These are phyloP conservation scores for Dinocampus coccinellae DNA, from an alignment of 2,888 invertebrate species.

Conservation along the genomic window DNA sequence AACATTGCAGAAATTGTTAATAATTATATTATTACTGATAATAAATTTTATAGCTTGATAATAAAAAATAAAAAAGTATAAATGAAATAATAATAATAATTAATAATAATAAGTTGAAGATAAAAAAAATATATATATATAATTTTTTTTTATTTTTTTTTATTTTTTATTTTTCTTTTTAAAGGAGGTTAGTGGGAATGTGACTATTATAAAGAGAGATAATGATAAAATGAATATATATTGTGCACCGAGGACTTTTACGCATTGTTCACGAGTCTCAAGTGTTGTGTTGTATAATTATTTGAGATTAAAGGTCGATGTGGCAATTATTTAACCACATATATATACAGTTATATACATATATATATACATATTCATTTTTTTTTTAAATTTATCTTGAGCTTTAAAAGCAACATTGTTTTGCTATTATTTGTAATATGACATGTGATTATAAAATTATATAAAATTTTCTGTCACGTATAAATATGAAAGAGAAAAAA, in stretches of 20 bases:
- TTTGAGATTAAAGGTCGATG: conserved; percentile 31
- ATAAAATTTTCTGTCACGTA: no score
- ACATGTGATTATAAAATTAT: not conserved
- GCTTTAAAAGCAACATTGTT: conserved; percentile 4
- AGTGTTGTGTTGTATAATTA: conserved; percentile 19
- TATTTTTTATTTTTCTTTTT: not conserved
- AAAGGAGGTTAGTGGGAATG: conserved; percentile 14
- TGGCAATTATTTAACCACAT: conserved; percentile 13
- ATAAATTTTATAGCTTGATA: conserved; percentile 5
- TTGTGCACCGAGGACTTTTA: not conserved
- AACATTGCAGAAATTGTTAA: not conserved
- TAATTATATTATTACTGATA: conserved; percentile 1
- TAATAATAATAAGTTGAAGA: not conserved
- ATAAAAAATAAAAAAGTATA: conserved; percentile 5
- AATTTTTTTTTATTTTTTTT: no score
- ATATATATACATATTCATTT: not conserved
- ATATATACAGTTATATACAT: not conserved
- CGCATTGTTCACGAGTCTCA: conserved; percentile 10
- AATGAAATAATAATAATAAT: not conserved
- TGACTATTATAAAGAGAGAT: not conserved
- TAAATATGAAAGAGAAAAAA: no score
- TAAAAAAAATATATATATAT: not conserved
- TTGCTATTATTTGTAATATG: not conserved
- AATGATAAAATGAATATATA: conserved; percentile 2
- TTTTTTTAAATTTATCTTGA: not conserved